Conservation (phyloP, 2,113 vertebrate species). For the Chlamydotis undulata region DNA sequence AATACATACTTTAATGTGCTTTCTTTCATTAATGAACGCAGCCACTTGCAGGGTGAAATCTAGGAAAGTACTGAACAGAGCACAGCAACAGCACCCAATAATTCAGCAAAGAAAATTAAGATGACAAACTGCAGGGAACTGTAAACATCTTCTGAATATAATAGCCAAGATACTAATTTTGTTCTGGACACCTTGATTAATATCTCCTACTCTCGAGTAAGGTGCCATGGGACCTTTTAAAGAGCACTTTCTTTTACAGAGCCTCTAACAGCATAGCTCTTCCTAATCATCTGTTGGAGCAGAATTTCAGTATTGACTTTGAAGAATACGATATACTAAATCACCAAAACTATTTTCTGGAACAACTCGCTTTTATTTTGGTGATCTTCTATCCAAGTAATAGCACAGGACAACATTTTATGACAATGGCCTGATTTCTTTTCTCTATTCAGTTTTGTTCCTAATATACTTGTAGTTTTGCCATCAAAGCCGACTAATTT, state of each 20-base stretch:
- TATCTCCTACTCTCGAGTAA: background rate
- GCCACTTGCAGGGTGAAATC: background rate
- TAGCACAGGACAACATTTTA: background rate
- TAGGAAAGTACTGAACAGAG: background rate
- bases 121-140: background rate
- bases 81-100: background rate
- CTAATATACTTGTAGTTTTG: background rate
- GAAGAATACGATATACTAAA: background rate
- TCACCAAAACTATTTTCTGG: background rate
- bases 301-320: conserved; percentile 29
- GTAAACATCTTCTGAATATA: background rate
- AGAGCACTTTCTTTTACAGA: conserved; percentile 7
- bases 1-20: background rate
- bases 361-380: background rate
- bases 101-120: conserved; percentile 1
- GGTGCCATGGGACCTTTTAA: background rate
- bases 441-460: background rate
- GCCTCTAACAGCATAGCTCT: background rate
- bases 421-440: background rate
- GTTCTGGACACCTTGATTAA: conserved; percentile 1
- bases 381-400: conserved; percentile 3
- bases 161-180: background rate
- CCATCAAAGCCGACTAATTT: conserved; percentile 15
- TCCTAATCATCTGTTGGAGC: background rate
- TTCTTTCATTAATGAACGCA: background rate